These are phyloP conservation scores for Pardosa pseudoannulata DNA, from an alignment of 2,888 invertebrate species.

Conservation along the genomic window DNA sequence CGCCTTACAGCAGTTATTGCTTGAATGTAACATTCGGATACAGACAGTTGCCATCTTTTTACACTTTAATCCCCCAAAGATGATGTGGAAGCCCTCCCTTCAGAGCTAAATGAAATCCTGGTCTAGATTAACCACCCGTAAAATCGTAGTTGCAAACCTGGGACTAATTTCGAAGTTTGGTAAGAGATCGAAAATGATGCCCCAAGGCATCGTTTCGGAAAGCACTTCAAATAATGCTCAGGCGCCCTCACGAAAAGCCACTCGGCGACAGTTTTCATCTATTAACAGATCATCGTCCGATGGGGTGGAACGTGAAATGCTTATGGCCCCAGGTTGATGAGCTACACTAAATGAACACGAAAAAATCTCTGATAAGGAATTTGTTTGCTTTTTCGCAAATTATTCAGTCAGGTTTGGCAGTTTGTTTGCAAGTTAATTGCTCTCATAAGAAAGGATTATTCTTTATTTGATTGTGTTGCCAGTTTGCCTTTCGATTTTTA, in stretches of 20 bases:
- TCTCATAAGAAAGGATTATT: too few species aligned
- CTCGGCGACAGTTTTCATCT: slow-evolving; percentile 36
- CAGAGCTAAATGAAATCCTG: slow-evolving; percentile 39
- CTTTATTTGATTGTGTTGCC: too few species aligned
- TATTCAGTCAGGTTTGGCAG: too few species aligned
- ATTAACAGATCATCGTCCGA: slow-evolving; percentile 36
- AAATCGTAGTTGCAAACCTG: slow-evolving; percentile 53
- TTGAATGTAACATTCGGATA: neutral
- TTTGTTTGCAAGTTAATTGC: too few species aligned
- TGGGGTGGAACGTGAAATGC: slow-evolving; percentile 21
- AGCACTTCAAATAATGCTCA: slow-evolving; percentile 59
- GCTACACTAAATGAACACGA: neutral
- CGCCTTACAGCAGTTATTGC: neutral
- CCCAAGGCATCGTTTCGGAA: slow-evolving; percentile 53
- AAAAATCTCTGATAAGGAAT: neutral
- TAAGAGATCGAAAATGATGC: slow-evolving; percentile 49
- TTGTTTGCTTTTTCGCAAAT: too few species aligned
- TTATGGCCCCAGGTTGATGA: neutral
- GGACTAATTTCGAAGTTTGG: slow-evolving; percentile 52
- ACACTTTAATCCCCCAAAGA: slow-evolving; percentile 29
- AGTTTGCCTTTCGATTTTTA: too few species aligned
- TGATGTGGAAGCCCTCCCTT: neutral
- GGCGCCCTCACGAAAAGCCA: slow-evolving; percentile 30
- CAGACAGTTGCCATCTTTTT: slow-evolving; percentile 4
- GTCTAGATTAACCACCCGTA: slow-evolving; percentile 49